Conservation (phyloP, 2,113 vertebrate genomes). For the Solea solea region DNA sequence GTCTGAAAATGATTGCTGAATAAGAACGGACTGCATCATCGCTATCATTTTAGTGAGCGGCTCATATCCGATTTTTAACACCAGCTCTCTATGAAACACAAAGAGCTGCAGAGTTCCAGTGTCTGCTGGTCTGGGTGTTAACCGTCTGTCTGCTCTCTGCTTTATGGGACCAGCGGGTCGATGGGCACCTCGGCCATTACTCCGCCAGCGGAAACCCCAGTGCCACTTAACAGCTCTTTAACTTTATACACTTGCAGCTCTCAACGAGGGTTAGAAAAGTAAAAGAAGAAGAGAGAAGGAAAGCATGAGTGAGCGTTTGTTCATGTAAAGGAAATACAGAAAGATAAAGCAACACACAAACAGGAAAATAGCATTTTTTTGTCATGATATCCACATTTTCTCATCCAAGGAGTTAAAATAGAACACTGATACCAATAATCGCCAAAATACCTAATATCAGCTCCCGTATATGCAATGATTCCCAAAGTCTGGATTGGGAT, state of each 20-base stretch:
- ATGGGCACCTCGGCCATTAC: conserved; percentile 50
- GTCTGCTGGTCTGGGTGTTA: conserved; percentile 35
- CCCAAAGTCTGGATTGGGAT: too few species aligned
- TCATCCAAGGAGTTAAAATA: too few species aligned
- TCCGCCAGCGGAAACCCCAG: conserved; percentile 32
- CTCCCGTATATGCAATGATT: too few species aligned
- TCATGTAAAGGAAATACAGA: background rate
- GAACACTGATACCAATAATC: too few species aligned
- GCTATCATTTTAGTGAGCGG: background rate
- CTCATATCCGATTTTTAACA: background rate
- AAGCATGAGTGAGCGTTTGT: background rate
- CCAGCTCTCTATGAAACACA: background rate
- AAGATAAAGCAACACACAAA: too few species aligned
- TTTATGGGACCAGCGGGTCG: conserved; percentile 54
- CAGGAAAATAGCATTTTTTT: too few species aligned
- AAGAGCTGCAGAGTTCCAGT: background rate
- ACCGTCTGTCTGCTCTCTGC: conserved; percentile 20
- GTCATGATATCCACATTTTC: too few species aligned
- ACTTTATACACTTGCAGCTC: conserved; percentile 49
- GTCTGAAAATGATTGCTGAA: too few species aligned
- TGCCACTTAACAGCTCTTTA: conserved; percentile 57
- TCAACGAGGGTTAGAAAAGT: conserved; percentile 56
- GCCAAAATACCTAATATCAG: too few species aligned
- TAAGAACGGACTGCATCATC: too few species aligned
- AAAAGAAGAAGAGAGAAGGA: conserved; percentile 27